Evolutionary conservation across 1,140 invertebrate species (phyloP), one percentile per base, ranked within the genome.

Genomic region (Macrobrachium nipponense): DNA sequence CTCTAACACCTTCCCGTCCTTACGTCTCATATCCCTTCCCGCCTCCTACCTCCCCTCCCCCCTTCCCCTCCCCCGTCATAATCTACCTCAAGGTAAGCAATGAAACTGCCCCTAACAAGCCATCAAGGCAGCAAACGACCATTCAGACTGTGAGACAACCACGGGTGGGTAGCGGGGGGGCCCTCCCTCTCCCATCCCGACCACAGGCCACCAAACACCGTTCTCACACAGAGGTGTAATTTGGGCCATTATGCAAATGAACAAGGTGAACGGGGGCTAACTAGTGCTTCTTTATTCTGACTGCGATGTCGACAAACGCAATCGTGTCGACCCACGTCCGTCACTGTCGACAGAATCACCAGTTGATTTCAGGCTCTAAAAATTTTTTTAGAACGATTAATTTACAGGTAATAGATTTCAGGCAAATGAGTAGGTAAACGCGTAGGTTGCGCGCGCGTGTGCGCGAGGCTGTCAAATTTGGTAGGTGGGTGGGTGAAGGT

Each of bases 281-380:
- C 73, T 43, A 44, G 73, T 58, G 73, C 73, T 36, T 51, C 12
- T 12, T 51, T 51, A 76, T 76, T 76, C 27, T 76, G 20, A 76
- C 27, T 76, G 20, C 58, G 59, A 76, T 76, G 73, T 76, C 73
- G 59, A 58, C 73, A 76, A 76, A 76, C 73, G n/a, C 73, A 76
- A 51, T 51, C 51, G 12, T 51, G 51, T 51, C 8, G 51, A 51
- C 12, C 51, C 12, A 6, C 7, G 51, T 51, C 51, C 51, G 8
- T 2, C 51, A 51, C 7, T 0, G 12, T 10, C 12, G 12, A 51
- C 51, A 51, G 12, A 51, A 10, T 51, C 7, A 51, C 12, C 51
- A 10, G 8, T 6, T 51, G 51, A 8, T 51, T 51, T 12, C 51
- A 6, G 51, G 51, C 51, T 51, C 8, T 7, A 51, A 8, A 51